Conservation (phyloP, 2,888 invertebrate genomes). For the Chloroclysta siterata region DNA sequence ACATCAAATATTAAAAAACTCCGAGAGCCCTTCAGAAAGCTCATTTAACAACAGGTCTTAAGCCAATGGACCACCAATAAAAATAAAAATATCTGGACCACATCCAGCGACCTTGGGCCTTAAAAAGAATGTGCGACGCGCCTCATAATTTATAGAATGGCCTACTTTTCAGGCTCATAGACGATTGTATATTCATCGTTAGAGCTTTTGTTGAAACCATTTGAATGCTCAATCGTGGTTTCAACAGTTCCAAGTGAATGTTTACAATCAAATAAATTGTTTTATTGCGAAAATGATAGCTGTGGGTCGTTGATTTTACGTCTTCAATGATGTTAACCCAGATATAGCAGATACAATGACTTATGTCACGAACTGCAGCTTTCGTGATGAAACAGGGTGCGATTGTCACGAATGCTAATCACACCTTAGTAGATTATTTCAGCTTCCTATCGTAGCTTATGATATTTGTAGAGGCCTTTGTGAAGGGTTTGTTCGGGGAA, state of each 20-base stretch:
- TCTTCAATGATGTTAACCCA: constrained; percentile 24
- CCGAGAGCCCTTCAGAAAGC: constrained; percentile 52
- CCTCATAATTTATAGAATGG: constrained; percentile 71
- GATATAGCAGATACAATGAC: constrained; percentile 6
- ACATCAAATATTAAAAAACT: constrained; percentile 16
- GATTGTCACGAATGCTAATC: neutral
- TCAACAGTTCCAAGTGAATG: constrained; percentile 29
- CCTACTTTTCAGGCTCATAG: constrained; percentile 65
- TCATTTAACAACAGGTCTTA: constrained; percentile 46
- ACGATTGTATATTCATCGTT: constrained; percentile 46
- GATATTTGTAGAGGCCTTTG: no score
- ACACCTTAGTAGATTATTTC: neutral
- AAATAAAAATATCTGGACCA: constrained; percentile 72
- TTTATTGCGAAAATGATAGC: constrained; percentile 32
- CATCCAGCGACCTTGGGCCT: constrained; percentile 81
- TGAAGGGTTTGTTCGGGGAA: no score
- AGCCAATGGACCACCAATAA: constrained; percentile 51
- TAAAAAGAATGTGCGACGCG: constrained; percentile 66
- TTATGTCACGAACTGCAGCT: neutral
- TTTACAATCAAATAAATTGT: constrained; percentile 39
- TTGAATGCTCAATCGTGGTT: constrained; percentile 33
- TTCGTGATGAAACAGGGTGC: neutral
- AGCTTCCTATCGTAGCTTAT: neutral
- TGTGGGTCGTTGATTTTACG: constrained; percentile 29
- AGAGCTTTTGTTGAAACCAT: constrained; percentile 41